Evolutionary conservation across 2,888 invertebrate genomes (phyloP).

Genomic region (Ellobium chinense): DNA sequence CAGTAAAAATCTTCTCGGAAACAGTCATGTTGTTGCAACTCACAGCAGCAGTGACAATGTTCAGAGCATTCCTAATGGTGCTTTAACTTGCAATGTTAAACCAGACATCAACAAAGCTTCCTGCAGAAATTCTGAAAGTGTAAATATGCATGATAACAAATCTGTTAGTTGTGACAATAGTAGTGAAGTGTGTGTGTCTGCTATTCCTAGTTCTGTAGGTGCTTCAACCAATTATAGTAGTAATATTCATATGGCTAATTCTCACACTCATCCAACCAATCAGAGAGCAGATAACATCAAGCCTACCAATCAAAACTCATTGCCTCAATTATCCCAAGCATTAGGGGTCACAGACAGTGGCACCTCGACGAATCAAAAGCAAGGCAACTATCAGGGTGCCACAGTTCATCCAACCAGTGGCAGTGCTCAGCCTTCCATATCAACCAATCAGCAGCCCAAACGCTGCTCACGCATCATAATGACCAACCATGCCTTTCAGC

Average conservation of each 20-base stretch:
- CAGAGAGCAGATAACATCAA: neutral
- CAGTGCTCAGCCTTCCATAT: neutral
- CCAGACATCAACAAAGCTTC: neutral
- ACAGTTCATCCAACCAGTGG: neutral
- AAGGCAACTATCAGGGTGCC: neutral
- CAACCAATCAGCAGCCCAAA: neutral
- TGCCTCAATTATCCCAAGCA: neutral
- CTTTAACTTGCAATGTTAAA: neutral
- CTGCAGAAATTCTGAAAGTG: neutral
- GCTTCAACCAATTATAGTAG: neutral
- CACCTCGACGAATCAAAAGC: neutral
- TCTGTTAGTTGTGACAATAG: neutral
- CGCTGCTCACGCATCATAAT: constrained; percentile 8
- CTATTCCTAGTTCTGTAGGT: neutral
- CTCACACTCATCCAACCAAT: neutral
- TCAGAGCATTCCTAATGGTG: neutral
- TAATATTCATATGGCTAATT: neutral
- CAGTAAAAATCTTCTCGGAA: neutral
- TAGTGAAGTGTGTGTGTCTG: neutral
- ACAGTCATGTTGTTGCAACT: neutral
- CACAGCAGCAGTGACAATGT: neutral
- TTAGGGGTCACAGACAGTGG: neutral
- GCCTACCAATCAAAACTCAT: neutral
- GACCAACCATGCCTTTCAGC: constrained; percentile 35
- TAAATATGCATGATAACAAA: neutral